Percentiles rank a stretch among this genome's conserved stretches.
Conservation (phyloP, 2,888 invertebrate species). For the Gari tellinella region DNA sequence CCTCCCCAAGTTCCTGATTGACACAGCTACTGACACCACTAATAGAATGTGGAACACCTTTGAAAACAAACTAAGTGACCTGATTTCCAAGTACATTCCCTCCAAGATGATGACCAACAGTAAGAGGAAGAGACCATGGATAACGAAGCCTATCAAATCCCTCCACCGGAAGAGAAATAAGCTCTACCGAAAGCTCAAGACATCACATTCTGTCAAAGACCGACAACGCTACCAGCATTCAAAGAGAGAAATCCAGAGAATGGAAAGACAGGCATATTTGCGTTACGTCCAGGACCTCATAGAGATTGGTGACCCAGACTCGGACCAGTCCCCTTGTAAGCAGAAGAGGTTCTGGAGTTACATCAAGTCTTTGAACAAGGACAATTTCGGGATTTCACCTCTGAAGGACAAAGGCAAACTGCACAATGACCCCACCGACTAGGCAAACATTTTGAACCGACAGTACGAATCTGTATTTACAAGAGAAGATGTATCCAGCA, state of each 20-base stretch:
- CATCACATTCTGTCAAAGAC: conserved; percentile 1
- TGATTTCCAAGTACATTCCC: conserved; percentile 25
- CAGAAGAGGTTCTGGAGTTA: too few relatives aligned
- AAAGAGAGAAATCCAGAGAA: conserved; percentile 8
- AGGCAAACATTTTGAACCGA: conserved; percentile 31
- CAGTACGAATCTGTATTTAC: too few relatives aligned
- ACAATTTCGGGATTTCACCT: conserved; percentile 25
- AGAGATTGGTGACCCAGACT: conserved; percentile 7
- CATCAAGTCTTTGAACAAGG: conserved; percentile 30
- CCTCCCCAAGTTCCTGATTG: neutral
- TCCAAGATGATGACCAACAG: conserved; percentile 22
- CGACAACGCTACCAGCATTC: neutral
- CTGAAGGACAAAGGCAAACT: conserved; percentile 23
- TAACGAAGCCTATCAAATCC: conserved; percentile 25
- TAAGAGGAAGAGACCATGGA: conserved; percentile 32
- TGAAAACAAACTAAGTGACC: conserved; percentile 12
- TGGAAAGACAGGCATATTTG: conserved; percentile 25
- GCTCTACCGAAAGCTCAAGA: conserved; percentile 10
- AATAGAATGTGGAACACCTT: conserved; percentile 9
- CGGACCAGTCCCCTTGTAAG: too few relatives aligned
- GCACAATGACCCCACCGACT: conserved; percentile 13
- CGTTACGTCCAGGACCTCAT: conserved; percentile 23
- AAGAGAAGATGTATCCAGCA: neutral
- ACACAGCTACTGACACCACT: neutral
- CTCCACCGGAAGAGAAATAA: conserved; percentile 25